Evolutionary conservation across 2,797 vertebrate species (phyloP).

Genomic region (Leucoraja ocellata): DNA sequence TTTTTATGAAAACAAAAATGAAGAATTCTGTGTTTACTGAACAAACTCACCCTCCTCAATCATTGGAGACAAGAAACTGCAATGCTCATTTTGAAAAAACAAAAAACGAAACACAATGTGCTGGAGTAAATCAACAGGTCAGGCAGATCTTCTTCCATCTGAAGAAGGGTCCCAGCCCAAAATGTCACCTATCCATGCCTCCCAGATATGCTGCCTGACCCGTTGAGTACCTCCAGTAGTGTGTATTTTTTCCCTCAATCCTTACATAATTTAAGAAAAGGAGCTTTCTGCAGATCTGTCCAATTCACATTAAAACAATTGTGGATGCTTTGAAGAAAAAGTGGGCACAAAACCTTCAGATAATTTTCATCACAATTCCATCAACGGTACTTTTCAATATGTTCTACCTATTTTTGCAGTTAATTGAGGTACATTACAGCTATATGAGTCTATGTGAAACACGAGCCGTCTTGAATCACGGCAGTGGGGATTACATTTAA

Average conservation of each 20-base stretch:
- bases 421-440: not conserved
- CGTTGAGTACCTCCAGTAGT: too few species aligned
- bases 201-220: too few species aligned
- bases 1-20: not conserved
- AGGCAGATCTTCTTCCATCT: too few species aligned
- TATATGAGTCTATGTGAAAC: not conserved
- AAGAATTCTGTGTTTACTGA: not conserved
- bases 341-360: not conserved
- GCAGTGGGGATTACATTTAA: not conserved
- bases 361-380: not conserved
- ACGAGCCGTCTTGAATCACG: not conserved
- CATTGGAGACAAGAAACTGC: too few species aligned
- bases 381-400: not conserved
- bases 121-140: too few species aligned
- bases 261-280: constrained; percentile 10
- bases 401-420: not conserved
- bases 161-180: too few species aligned
- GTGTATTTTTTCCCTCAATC: too few species aligned
- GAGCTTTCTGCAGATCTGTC: not conserved
- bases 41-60: not conserved
- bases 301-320: not conserved
- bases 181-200: too few species aligned
- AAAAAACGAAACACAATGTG: too few species aligned
- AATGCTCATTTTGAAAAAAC: too few species aligned
- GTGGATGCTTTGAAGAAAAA: not conserved